Percentiles rank a stretch among this genome's conserved stretches.
Conservation (phyloP, 2,113 vertebrate species). For the Muntiacus reevesi region DNA sequence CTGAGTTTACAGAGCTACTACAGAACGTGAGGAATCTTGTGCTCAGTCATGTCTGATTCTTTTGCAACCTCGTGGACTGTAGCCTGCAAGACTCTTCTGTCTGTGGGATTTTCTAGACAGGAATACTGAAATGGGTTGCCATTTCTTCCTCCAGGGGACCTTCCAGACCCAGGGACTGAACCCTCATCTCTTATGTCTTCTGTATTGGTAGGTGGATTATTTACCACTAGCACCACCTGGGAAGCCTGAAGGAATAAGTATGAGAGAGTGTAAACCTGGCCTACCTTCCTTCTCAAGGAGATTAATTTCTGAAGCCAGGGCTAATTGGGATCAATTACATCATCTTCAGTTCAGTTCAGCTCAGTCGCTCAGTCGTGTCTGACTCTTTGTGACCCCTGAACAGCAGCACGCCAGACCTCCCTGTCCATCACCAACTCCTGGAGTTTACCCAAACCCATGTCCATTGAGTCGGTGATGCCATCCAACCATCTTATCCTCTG, state of each 20-base stretch:
- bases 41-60: not conserved
- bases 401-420: not conserved
- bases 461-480: not conserved
- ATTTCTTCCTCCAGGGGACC: not conserved
- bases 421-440: not conserved
- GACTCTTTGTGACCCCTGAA: not conserved
- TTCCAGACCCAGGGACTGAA: not conserved
- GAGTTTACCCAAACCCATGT: not conserved
- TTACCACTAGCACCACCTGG: not conserved
- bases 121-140: not conserved
- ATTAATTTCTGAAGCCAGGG: slow-evolving; percentile 1
- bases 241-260: not conserved
- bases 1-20: not conserved
- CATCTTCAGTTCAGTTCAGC: not conserved
- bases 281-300: slow-evolving; percentile 2
- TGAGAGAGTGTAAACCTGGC: not conserved
- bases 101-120: not conserved
- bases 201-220: not conserved
- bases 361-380: accelerated
- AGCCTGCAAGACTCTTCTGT: not conserved
- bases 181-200: not conserved
- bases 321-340: not conserved
- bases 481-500: not conserved
- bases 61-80: not conserved
- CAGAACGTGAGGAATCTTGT: not conserved